A percentile compares a stretch with the other conserved stretches of the same genome.
These are phyloP conservation scores for Myzus persicae DNA, from an alignment of 1,140 invertebrate genomes.

Conservation along the genomic window DNA sequence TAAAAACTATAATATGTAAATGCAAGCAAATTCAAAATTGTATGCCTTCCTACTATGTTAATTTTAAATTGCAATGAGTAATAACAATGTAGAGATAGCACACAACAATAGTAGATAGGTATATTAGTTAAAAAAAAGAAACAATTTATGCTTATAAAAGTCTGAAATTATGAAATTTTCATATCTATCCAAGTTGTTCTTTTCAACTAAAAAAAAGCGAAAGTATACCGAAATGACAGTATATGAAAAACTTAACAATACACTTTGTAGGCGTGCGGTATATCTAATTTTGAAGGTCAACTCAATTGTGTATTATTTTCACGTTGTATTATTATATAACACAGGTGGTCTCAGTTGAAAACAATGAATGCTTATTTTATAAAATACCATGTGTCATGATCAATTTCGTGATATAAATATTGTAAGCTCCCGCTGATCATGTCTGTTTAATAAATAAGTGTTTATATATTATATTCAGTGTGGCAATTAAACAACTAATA, in stretches of 20 bases:
- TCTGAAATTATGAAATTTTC: background rate
- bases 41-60: background rate
- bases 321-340: constrained; percentile 41
- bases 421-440: constrained; percentile 30
- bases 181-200: background rate
- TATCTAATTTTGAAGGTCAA: constrained; percentile 31
- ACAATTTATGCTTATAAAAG: background rate
- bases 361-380: constrained; percentile 25
- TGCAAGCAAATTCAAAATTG: background rate
- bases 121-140: background rate
- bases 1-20: background rate
- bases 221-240: constrained; percentile 27
- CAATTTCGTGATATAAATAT: background rate
- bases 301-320: constrained; percentile 46
- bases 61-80: background rate
- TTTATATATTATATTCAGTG: background rate
- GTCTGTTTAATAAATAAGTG: too few species aligned
- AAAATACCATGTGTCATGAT: constrained; percentile 32
- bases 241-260: constrained; percentile 9
- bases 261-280: constrained; percentile 1
- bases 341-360: constrained; percentile 7
- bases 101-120: background rate
- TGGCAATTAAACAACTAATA: background rate
- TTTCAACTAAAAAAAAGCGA: constrained; percentile 16
- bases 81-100: background rate